phyloP scores from a whole-genome alignment of 2,888 invertebrate genomes.

The Ennomos erosarius region DNA sequence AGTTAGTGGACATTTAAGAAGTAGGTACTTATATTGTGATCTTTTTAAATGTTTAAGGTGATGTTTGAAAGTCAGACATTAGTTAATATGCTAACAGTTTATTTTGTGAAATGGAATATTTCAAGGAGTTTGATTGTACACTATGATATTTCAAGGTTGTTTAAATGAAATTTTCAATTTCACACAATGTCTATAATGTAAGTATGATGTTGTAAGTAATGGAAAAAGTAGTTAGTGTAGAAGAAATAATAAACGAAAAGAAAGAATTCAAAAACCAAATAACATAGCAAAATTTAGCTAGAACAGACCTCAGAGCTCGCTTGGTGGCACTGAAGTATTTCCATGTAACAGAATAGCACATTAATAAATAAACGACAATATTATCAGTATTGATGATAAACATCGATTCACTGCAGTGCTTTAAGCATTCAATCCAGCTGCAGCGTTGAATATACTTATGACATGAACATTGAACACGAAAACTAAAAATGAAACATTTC shows the following conservation, averaged over 20 bases:
- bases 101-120: conserved; percentile 23
- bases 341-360: conserved; percentile 36
- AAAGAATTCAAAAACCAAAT: conserved; percentile 45
- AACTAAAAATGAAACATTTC: conserved; percentile 20
- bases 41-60: conserved; percentile 1
- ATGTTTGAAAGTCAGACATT: conserved; percentile 1
- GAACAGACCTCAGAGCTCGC: conserved; percentile 46
- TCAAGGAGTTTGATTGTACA: neutral
- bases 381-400: conserved; percentile 18
- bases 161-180: conserved; percentile 50
- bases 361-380: conserved; percentile 23
- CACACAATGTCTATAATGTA: conserved; percentile 44
- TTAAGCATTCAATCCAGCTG: conserved; percentile 22
- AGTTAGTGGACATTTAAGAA: conserved; percentile 11
- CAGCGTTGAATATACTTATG: conserved; percentile 15
- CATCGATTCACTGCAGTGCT: conserved; percentile 26
- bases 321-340: conserved; percentile 39
- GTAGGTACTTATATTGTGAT: conserved; percentile 6
- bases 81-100: conserved; percentile 1
- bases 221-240: conserved; percentile 60
- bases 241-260: conserved; percentile 51
- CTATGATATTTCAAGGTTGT: neutral
- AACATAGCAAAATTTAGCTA: conserved; percentile 38
- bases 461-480: conserved; percentile 15
- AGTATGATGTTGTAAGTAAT: conserved; percentile 41